Evolutionary conservation across 2,113 vertebrate genomes (phyloP).

Genomic region (Gambusia holbrooki): DNA sequence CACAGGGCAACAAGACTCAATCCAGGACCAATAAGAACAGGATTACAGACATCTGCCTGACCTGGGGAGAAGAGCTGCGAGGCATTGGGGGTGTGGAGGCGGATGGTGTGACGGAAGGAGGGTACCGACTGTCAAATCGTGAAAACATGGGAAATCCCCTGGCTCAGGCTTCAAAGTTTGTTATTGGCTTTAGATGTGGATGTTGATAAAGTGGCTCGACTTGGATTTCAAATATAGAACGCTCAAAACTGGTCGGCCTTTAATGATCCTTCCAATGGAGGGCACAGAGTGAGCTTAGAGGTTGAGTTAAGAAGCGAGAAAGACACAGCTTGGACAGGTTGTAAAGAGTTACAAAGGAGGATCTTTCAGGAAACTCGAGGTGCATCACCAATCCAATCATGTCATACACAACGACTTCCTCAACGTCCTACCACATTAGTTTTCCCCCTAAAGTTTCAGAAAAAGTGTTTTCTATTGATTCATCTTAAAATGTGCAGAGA

Average conservation of each 20-base stretch:
- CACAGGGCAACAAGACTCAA: conserved; percentile 58
- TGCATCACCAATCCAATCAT: neutral
- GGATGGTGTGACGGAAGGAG: conserved; percentile 38
- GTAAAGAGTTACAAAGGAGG: neutral
- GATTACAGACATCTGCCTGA: conserved; percentile 70
- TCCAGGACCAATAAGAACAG: conserved; percentile 61
- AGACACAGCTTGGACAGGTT: conserved; percentile 5
- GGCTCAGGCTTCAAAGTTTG: conserved; percentile 70
- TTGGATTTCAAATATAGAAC: conserved; percentile 41
- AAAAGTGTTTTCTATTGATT: no score
- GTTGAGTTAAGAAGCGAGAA: conserved; percentile 9
- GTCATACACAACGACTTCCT: neutral
- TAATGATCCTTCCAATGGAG: conserved; percentile 23
- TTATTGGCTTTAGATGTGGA: conserved; percentile 63
- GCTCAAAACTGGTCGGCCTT: conserved; percentile 40
- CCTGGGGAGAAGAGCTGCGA: conserved; percentile 32
- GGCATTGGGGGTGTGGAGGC: conserved; percentile 1
- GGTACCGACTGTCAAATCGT: conserved; percentile 55
- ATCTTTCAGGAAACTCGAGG: neutral
- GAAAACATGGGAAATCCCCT: conserved; percentile 70
- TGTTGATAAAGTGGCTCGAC: conserved; percentile 27
- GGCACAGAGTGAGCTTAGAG: neutral
- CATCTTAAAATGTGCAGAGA: neutral
- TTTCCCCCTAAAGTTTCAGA: neutral
- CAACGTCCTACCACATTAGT: neutral